A percentile compares a stretch with the other conserved stretches of the same genome.
Evolutionary conservation across 2,113 vertebrate genomes (phyloP).

Genomic region (Arizona elegans): DNA sequence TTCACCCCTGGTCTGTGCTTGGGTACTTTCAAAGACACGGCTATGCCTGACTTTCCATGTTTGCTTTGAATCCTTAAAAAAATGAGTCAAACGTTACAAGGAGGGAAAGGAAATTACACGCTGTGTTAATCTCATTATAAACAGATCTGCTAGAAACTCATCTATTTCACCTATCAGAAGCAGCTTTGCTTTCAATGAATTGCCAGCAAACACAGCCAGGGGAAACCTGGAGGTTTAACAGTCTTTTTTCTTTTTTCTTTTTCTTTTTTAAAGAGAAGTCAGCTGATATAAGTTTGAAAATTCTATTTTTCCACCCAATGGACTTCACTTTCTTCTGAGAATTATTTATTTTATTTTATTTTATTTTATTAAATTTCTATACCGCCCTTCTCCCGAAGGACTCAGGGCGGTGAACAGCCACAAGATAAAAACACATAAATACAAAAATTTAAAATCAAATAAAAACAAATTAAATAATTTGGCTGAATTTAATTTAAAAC

Average conservation of each 20-base stretch:
- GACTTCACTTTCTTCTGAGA: neutral
- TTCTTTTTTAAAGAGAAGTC: neutral
- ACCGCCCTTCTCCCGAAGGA: no score
- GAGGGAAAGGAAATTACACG: neutral
- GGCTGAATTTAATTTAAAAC: no score
- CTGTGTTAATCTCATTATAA: neutral
- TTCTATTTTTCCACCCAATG: neutral
- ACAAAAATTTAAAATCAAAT: no score
- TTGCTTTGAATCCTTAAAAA: neutral
- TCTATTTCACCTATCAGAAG: neutral
- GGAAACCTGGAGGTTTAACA: neutral
- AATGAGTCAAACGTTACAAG: neutral
- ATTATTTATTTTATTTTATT: neutral
- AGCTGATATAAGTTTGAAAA: neutral
- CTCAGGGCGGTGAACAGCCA: no score
- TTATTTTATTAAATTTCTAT: no score
- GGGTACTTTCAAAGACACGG: neutral
- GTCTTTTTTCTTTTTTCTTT: neutral
- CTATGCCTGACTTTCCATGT: no score
- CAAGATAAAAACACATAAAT: no score
- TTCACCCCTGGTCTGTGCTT: neutral
- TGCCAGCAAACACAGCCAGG: neutral
- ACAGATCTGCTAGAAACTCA: neutral
- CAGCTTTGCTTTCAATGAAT: neutral
- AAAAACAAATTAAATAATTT: no score